Percentiles rank a stretch among this genome's conserved stretches.
Conservation (phyloP, 92 coral and sea anemone species). For the Porites rus region DNA sequence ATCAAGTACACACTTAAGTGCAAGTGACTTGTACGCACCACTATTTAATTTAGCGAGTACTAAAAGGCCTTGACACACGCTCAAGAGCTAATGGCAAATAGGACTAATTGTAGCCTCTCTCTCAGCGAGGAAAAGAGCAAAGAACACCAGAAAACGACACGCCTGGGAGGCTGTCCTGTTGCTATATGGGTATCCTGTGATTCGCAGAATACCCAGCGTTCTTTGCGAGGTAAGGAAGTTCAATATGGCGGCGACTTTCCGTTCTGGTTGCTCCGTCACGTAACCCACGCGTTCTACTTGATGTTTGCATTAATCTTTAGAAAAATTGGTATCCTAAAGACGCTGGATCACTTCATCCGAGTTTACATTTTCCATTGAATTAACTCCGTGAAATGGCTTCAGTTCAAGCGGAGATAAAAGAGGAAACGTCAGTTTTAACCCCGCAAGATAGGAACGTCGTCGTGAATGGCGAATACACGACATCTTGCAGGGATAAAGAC, state of each 20-base stretch:
- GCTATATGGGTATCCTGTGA: background rate
- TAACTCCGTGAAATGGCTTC: slow-evolving; percentile 28
- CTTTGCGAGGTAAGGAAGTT: slow-evolving; percentile 1
- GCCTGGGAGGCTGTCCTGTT: background rate
- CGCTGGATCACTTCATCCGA: background rate
- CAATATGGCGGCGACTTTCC: slow-evolving; percentile 52
- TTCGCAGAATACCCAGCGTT: background rate
- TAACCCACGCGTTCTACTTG: slow-evolving; percentile 1
- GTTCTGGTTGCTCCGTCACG: background rate
- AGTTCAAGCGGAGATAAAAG: slow-evolving; percentile 19
- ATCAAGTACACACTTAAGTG: no score
- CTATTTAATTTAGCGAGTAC: no score
- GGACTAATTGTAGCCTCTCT: no score
- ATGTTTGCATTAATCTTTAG: slow-evolving; percentile 1
- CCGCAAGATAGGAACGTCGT: slow-evolving; percentile 16
- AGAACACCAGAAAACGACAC: background rate
- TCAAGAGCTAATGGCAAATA: no score
- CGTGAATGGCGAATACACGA: slow-evolving; percentile 34
- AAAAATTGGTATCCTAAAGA: background rate
- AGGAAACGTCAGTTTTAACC: slow-evolving; percentile 4
- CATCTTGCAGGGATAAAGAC: slow-evolving; percentile 18
- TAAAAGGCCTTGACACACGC: no score
- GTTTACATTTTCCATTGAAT: background rate
- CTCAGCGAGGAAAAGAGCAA: background rate
- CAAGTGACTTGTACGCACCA: no score